Percentiles rank a stretch among this genome's conserved stretches.
phyloP scores from a whole-genome alignment of 2,888 invertebrate species.

The Aspidiotus destructor region DNA sequence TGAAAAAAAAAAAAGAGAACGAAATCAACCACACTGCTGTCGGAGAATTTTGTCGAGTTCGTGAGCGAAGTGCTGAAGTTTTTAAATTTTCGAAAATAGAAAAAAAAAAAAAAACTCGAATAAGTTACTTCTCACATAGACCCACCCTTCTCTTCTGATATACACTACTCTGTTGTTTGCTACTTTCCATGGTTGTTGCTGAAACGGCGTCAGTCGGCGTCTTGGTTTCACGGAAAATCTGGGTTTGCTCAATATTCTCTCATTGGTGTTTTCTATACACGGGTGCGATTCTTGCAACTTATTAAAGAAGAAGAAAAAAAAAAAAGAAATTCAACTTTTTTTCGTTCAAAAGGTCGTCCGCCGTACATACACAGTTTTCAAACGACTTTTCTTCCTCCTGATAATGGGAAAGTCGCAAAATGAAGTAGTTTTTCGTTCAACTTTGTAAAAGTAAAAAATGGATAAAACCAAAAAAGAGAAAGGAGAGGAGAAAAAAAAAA shows the following conservation, averaged over 20 bases:
- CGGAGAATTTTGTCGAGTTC: conserved; percentile 19
- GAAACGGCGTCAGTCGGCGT: conserved; percentile 12
- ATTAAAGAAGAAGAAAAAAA: conserved; percentile 21
- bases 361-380: conserved; percentile 16
- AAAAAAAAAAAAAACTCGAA: conserved; percentile 27
- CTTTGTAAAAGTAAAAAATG: background rate
- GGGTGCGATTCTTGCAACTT: conserved; percentile 29
- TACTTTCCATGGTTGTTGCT: background rate
- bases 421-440: conserved; percentile 20
- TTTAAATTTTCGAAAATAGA: conserved; percentile 23
- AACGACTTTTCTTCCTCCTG: conserved; percentile 26
- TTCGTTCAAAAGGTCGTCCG: conserved; percentile 31
- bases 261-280: conserved; percentile 30
- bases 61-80: conserved; percentile 30
- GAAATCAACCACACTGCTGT: conserved; percentile 22
- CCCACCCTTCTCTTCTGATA: background rate
- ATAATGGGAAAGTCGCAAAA: conserved; percentile 31
- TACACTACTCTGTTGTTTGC: conserved; percentile 1
- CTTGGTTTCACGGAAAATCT: conserved; percentile 18
- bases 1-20: conserved; percentile 24
- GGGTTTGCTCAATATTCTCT: conserved; percentile 13
- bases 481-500: conserved; percentile 5
- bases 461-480: too few relatives aligned
- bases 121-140: conserved; percentile 9
- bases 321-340: conserved; percentile 26